phyloP scores from a whole-genome alignment of 2,888 invertebrate genomes.

The Drosophila falleni region DNA sequence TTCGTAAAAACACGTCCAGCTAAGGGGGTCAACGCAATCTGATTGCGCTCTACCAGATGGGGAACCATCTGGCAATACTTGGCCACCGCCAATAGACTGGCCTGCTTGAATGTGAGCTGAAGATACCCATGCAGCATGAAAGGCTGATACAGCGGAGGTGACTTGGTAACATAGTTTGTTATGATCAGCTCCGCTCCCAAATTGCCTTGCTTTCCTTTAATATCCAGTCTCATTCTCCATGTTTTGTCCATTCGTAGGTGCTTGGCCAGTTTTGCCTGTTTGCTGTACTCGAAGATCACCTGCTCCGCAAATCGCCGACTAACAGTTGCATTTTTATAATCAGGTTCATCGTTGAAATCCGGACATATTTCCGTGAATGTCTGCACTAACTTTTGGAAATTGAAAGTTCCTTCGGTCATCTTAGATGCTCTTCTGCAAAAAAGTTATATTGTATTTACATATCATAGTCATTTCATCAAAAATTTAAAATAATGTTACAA shows the following conservation, averaged over 20 bases:
- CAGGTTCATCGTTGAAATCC: slow-evolving; percentile 52
- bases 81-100: slow-evolving; percentile 66
- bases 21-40: slow-evolving; percentile 62
- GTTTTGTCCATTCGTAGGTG: slow-evolving; percentile 21
- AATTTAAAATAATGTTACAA: no score
- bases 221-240: slow-evolving; percentile 41
- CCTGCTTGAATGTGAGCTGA: slow-evolving; percentile 66
- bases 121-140: slow-evolving; percentile 31
- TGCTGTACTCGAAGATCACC: slow-evolving; percentile 59
- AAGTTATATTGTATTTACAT: not conserved
- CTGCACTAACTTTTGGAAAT: slow-evolving; percentile 45
- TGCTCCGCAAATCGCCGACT: slow-evolving; percentile 69
- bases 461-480: not conserved
- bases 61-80: slow-evolving; percentile 68
- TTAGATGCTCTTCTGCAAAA: slow-evolving; percentile 8
- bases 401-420: slow-evolving; percentile 35
- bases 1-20: slow-evolving; percentile 63
- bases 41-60: slow-evolving; percentile 42
- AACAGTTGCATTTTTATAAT: slow-evolving; percentile 41
- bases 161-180: slow-evolving; percentile 12
- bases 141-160: slow-evolving; percentile 48
- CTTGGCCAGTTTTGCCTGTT: slow-evolving; percentile 52
- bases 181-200: slow-evolving; percentile 29
- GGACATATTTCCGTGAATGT: slow-evolving; percentile 61
- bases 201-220: not conserved